Evolutionary conservation across 64 coral and sea anemone species (phyloP).

Genomic region (Cladopsammia gracilis): DNA sequence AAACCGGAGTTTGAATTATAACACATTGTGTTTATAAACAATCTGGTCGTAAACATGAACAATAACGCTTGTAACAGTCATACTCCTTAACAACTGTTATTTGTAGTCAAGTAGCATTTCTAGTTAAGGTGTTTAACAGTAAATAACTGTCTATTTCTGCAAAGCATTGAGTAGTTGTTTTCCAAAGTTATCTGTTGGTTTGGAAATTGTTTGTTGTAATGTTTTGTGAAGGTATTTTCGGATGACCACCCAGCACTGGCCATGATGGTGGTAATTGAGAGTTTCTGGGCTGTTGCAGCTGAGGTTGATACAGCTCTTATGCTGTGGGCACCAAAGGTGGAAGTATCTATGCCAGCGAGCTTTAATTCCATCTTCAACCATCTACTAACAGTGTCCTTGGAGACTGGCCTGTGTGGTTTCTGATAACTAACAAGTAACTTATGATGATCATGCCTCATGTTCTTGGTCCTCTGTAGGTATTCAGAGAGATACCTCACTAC

Average conservation of each 20-base stretch:
- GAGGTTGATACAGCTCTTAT: slow-evolving; percentile 61
- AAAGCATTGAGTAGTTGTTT: slow-evolving; percentile 28
- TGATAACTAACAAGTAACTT: slow-evolving; percentile 55
- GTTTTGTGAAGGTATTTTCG: slow-evolving; percentile 32
- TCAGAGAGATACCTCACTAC: slow-evolving; percentile 23
- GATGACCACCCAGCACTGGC: slow-evolving; percentile 51
- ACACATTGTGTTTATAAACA: not conserved
- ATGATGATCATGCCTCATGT: too few relatives aligned
- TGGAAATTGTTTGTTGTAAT: slow-evolving; percentile 52
- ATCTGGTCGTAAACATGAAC: not conserved
- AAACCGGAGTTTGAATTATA: not conserved
- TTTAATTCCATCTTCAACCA: slow-evolving; percentile 48
- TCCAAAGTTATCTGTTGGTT: slow-evolving; percentile 60
- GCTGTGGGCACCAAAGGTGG: slow-evolving; percentile 65
- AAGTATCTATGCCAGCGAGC: slow-evolving; percentile 62
- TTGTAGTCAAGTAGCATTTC: not conserved
- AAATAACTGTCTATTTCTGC: slow-evolving; percentile 27
- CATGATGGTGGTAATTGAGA: slow-evolving; percentile 57
- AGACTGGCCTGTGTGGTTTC: slow-evolving; percentile 45
- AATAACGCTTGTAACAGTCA: not conserved
- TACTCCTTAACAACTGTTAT: not conserved
- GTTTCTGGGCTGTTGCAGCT: slow-evolving; percentile 11
- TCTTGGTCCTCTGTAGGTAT: too few relatives aligned
- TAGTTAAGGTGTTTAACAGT: too few relatives aligned
- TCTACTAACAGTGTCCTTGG: slow-evolving; percentile 63